Percentiles rank a stretch among this genome's conserved stretches.
Conservation (phyloP, 30 jellyfish, hydroid and myxozoan genomes). For the Chironex yamaguchii region DNA sequence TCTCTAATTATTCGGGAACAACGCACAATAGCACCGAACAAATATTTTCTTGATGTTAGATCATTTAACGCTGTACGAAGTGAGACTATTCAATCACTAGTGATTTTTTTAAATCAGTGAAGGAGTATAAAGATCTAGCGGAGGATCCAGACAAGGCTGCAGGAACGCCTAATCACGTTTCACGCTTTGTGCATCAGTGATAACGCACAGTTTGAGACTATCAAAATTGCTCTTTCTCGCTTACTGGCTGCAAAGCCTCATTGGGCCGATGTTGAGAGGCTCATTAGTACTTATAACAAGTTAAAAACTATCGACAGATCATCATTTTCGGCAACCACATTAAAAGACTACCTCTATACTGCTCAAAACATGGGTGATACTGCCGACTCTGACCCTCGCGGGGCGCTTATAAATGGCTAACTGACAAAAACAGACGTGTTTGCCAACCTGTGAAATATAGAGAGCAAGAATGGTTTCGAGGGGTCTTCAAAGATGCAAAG, state of each 20-base stretch:
- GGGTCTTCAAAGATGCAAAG: too few relatives aligned
- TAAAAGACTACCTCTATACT: background rate
- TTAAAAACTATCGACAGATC: conserved; percentile 32
- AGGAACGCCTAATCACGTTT: too few relatives aligned
- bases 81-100: conserved; percentile 33
- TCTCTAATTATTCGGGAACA: background rate
- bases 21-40: conserved; percentile 17
- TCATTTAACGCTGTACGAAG: conserved; percentile 32
- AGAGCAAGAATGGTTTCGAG: too few relatives aligned
- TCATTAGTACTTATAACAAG: conserved; percentile 23
- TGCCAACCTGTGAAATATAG: background rate
- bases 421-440: background rate
- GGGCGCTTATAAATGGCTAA: conserved; percentile 46
- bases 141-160: too few relatives aligned
- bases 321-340: background rate
- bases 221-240: conserved; percentile 40
- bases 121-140: too few relatives aligned
- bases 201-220: too few relatives aligned
- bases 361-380: conserved; percentile 20
- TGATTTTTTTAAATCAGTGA: conserved; percentile 21
- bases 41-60: conserved; percentile 11
- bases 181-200: too few relatives aligned
- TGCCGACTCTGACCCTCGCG: conserved; percentile 22
- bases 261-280: conserved; percentile 59
- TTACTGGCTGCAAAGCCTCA: conserved; percentile 62